Conservation (phyloP, 2,797 vertebrate genomes). For the Pseudochirops corinnae region DNA sequence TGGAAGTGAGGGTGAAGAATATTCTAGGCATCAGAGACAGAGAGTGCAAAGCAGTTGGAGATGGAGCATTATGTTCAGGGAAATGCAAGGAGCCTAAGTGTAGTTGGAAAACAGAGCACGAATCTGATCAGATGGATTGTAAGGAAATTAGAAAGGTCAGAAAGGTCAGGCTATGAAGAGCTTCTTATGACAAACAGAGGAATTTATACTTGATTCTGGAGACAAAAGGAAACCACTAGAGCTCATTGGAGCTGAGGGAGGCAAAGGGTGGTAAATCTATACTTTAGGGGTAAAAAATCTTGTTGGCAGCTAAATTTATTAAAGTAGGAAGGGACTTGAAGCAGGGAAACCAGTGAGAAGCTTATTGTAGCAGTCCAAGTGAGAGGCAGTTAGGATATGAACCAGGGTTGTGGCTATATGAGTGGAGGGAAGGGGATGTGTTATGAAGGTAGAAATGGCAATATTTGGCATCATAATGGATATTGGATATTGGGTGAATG, state of each 20-base stretch:
- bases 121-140: neutral
- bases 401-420: neutral
- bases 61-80: neutral
- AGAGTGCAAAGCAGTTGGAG: neutral
- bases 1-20: neutral
- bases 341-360: neutral
- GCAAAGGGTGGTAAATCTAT: neutral
- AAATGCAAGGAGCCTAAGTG: too few relatives aligned
- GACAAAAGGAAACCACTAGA: neutral
- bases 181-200: neutral
- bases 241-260: neutral
- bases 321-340: neutral
- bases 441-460: neutral
- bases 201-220: neutral
- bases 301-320: neutral
- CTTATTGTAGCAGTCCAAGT: neutral
- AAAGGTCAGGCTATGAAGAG: neutral
- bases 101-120: neutral
- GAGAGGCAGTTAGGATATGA: neutral
- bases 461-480: neutral
- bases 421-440: neutral
- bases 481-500: neutral
- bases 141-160: neutral
- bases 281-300: neutral
- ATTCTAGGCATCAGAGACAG: neutral